Base-by-base conservation (phyloP, 2,888 invertebrate species). In the Adela reaumurella region DNA sequence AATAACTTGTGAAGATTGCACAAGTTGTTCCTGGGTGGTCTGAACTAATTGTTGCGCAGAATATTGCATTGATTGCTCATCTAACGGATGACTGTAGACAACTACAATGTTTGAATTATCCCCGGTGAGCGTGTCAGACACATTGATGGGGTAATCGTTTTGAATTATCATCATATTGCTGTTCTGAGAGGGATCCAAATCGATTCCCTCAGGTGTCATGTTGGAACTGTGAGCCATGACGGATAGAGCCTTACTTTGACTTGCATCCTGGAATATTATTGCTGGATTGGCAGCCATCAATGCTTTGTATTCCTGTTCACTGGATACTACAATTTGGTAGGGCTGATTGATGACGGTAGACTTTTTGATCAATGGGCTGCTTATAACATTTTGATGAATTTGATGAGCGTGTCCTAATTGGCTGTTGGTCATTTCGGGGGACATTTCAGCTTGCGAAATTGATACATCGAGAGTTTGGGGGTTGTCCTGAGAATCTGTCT, bases 91-190 rank as follows among this genome's bases (percentile, higher is more conserved):
- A 62, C 84, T 84, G 56, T 85, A 85, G 17, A 85, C 74, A 45
- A 85, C 84, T 14, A 85, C 84, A 60, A 85, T 84, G 57, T 84
- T 85, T 1, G 83, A 80, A 63, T 82, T 83, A 52, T 83, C 80
- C 49, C 65, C 58, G 41, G 72, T 56, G 48, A 77, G 73, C 28
- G 74, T 61, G 55, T 80, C 73, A 52, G 78, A 68, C 18, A 78
- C 83, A 68, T 81, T 83, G 35, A 83, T 64, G 50, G 82, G 81
- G 61, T 78, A 83, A 53, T 82, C 74, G 55, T 85, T 81, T 54
- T 81, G 84, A 45, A 85, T 68, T 47, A 85, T 83, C 84, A 85
- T 83, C 61, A 85, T 83, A 46, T 84, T 69, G 68, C 81, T 83
- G 53, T 81, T 68, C 45, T 82, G 81, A n/a, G 81, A 67, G 48